Percentiles rank a stretch among this genome's conserved stretches.
These are phyloP conservation scores for Eurosta solidaginis DNA, from an alignment of 1,140 invertebrate genomes.

Conservation along the genomic window DNA sequence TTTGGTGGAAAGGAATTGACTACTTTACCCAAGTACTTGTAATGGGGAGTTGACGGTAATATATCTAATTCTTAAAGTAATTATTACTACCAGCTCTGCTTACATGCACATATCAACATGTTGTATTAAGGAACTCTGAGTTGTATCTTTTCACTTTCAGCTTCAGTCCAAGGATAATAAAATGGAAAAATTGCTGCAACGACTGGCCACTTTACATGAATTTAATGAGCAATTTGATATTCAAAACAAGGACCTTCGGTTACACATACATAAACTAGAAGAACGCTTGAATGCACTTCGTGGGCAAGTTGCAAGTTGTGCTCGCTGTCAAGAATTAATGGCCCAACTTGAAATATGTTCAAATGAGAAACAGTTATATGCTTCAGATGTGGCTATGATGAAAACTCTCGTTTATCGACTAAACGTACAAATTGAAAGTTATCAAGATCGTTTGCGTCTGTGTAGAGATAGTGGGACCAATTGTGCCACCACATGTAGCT, in stretches of 20 bases:
- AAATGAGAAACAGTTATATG: slow-evolving; percentile 62
- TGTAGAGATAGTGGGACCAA: neutral
- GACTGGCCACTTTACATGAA: slow-evolving; percentile 49
- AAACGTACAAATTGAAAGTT: slow-evolving; percentile 70
- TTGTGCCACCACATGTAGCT: neutral
- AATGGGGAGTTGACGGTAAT: too few relatives aligned
- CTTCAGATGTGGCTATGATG: slow-evolving; percentile 67
- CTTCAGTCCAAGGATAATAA: slow-evolving; percentile 57
- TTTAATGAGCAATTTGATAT: slow-evolving; percentile 55
- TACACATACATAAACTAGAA: slow-evolving; percentile 40
- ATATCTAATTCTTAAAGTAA: too few relatives aligned
- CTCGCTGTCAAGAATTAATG: slow-evolving; percentile 52
- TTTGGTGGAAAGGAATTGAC: too few relatives aligned
- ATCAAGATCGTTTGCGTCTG: slow-evolving; percentile 66
- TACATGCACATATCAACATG: too few relatives aligned
- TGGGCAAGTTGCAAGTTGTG: slow-evolving; percentile 46
- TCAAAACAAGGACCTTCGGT: slow-evolving; percentile 50
- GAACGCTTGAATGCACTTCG: slow-evolving; percentile 38
- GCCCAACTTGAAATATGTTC: slow-evolving; percentile 56
- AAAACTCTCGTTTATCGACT: slow-evolving; percentile 71
- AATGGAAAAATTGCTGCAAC: slow-evolving; percentile 52
- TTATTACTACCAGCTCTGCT: too few relatives aligned
- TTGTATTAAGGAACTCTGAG: too few relatives aligned
- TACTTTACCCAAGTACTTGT: too few relatives aligned
- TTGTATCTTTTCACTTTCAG: slow-evolving; percentile 33